phyloP scores from a whole-genome alignment of 2,797 vertebrate genomes.

The Chelon auratus region DNA sequence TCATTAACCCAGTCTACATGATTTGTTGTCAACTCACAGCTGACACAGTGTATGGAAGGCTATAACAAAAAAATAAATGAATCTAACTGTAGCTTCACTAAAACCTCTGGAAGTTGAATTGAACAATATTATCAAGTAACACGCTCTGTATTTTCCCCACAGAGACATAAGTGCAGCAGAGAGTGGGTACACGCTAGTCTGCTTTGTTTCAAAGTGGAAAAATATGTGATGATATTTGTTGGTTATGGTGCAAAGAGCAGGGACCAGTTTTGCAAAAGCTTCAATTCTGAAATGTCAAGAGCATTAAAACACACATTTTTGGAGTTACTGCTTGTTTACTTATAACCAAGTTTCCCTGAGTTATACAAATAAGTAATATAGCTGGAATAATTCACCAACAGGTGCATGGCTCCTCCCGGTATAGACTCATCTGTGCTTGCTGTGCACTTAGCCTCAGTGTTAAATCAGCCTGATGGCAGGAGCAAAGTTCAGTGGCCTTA shows the following conservation, averaged over 20 bases:
- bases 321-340: conserved; percentile 16
- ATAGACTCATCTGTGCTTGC: conserved; percentile 25
- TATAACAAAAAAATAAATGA: conserved; percentile 50
- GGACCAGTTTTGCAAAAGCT: background rate
- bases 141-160: background rate
- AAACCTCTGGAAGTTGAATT: conserved; percentile 5
- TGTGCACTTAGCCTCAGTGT: background rate
- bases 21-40: conserved; percentile 39
- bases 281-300: conserved; percentile 14
- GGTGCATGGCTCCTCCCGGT: conserved; percentile 32
- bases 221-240: background rate
- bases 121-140: conserved; percentile 19
- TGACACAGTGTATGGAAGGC: conserved; percentile 41
- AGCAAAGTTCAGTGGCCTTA: conserved; percentile 16
- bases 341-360: conserved; percentile 13
- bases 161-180: background rate
- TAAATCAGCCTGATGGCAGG: conserved; percentile 24
- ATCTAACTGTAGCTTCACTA: conserved; percentile 21
- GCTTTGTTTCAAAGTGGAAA: background rate
- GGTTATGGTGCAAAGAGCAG: background rate
- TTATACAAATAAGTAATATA: conserved; percentile 20
- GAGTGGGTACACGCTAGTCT: background rate
- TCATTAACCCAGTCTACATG: conserved; percentile 34
- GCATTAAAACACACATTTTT: conserved; percentile 13
- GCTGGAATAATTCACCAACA: conserved; percentile 27